Conservation (phyloP, 2,113 vertebrate genomes). For the Mirza zaza region DNA sequence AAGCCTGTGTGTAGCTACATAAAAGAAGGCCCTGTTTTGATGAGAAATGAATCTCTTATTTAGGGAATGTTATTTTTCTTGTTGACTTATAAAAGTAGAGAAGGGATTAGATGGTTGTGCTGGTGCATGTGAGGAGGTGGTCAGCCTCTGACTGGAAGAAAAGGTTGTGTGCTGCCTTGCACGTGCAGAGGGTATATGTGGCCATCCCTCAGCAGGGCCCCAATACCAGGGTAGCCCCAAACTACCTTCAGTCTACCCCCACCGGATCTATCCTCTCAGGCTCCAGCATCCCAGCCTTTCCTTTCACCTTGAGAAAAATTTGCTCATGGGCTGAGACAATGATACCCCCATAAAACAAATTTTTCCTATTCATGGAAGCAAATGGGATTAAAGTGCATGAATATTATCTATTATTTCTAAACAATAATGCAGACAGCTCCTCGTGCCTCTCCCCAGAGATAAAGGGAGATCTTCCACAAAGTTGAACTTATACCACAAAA, state of each 20-base stretch:
- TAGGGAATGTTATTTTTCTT: constrained; percentile 58
- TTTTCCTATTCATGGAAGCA: not conserved
- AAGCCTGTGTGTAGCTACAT: constrained; percentile 72
- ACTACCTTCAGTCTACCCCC: accelerated
- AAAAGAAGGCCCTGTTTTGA: constrained; percentile 70
- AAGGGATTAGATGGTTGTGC: not conserved
- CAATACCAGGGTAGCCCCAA: not conserved
- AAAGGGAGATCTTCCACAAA: not conserved
- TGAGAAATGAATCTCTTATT: constrained; percentile 69
- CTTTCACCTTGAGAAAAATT: not conserved
- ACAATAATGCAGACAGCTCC: not conserved
- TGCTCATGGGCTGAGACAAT: not conserved
- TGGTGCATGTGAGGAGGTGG: not conserved
- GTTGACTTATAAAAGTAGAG: constrained; percentile 43
- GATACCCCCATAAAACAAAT: not conserved
- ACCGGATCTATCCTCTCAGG: not conserved
- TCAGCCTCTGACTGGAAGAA: not conserved
- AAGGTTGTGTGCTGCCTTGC: not conserved
- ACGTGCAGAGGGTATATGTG: not conserved
- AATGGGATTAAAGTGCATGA: not conserved
- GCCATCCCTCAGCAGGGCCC: not conserved
- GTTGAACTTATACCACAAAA: not conserved
- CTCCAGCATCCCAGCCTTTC: not conserved
- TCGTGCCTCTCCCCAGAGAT: not conserved
- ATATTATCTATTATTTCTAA: not conserved